Percentiles rank a stretch among this genome's conserved stretches.
These are phyloP conservation scores for Drosophila sp. DNA, from an alignment of 1,140 invertebrate species.

Conservation along the genomic window DNA sequence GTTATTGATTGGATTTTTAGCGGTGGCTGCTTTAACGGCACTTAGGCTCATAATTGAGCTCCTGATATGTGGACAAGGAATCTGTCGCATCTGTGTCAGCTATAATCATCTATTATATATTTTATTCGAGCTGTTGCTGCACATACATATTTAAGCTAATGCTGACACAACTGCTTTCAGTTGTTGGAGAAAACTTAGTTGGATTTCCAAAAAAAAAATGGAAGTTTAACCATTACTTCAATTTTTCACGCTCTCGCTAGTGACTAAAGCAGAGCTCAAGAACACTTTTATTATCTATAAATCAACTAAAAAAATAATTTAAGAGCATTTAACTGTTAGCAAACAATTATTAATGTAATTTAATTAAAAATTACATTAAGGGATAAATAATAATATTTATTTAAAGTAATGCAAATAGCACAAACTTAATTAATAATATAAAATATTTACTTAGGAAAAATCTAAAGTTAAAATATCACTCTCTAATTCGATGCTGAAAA, in stretches of 20 bases:
- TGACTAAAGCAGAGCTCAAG: too few relatives aligned
- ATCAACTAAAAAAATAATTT: too few relatives aligned
- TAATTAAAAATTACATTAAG: too few relatives aligned
- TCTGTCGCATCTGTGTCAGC: conserved; percentile 28
- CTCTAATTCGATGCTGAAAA: too few relatives aligned
- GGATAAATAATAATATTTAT: too few relatives aligned
- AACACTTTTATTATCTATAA: too few relatives aligned
- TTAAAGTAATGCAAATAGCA: too few relatives aligned
- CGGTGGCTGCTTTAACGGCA: conserved; percentile 41
- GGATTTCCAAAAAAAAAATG: not conserved
- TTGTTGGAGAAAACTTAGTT: conserved; percentile 3
- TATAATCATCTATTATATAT: conserved; percentile 1
- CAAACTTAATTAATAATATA: too few relatives aligned
- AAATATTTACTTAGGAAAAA: too few relatives aligned
- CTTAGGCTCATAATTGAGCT: conserved; percentile 41
- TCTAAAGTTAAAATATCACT: too few relatives aligned
- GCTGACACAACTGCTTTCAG: not conserved
- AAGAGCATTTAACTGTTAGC: too few relatives aligned
- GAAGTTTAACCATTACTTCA: not conserved
- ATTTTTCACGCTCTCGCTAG: not conserved
- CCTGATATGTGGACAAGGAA: conserved; percentile 28
- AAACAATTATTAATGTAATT: too few relatives aligned
- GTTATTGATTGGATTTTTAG: conserved; percentile 50
- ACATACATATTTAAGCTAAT: not conserved
- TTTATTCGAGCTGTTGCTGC: not conserved